Conservation (phyloP, 2,888 invertebrate genomes). For the Polia nebulosa region DNA sequence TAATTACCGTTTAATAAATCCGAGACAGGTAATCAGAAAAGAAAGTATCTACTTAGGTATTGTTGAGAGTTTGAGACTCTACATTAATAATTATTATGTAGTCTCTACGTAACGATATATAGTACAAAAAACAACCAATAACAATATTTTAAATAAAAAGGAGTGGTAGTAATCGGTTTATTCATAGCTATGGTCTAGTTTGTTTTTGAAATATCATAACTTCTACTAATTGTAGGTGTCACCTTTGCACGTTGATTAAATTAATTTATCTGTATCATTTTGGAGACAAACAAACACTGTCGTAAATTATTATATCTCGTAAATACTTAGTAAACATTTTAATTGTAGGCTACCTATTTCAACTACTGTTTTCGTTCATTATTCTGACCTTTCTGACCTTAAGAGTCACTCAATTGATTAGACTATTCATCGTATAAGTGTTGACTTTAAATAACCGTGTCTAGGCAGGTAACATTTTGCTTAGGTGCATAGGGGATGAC, state of each 20-base stretch:
- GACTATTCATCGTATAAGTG: background rate
- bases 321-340: background rate
- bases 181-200: background rate
- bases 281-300: background rate
- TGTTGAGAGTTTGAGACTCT: slow-evolving; percentile 1
- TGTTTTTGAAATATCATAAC: slow-evolving; percentile 36
- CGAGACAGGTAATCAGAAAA: slow-evolving; percentile 39
- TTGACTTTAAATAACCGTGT: background rate
- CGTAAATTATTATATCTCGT: background rate
- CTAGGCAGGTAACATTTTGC: background rate
- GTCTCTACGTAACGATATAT: no score
- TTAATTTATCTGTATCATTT: slow-evolving; percentile 40
- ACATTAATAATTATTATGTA: background rate
- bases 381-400: background rate
- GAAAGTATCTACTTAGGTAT: slow-evolving; percentile 34
- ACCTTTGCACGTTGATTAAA: slow-evolving; percentile 56
- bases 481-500: no score
- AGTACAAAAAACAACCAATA: no score
- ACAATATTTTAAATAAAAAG: background rate
- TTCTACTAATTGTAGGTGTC: slow-evolving; percentile 58
- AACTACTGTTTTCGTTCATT: background rate
- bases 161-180: background rate
- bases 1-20: slow-evolving; percentile 45
- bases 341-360: background rate
- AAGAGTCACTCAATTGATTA: background rate